A percentile compares a stretch with the other conserved stretches of the same genome.
Evolutionary conservation across 2,797 vertebrate species (phyloP).

Genomic region (Geotrypetes seraphini): DNA sequence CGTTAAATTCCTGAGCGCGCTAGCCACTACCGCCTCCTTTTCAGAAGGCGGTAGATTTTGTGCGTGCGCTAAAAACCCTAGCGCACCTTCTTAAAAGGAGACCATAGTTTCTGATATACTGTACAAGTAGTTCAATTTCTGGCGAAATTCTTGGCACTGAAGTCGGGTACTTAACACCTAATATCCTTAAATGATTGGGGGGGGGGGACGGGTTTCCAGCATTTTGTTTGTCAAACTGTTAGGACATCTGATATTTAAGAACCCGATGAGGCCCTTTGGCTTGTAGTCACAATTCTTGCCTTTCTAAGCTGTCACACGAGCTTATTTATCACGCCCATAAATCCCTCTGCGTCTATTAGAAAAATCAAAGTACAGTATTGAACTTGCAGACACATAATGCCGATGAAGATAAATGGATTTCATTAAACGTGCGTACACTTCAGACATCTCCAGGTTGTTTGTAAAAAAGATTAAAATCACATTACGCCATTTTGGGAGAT

Average conservation of each 20-base stretch:
- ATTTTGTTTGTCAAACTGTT: constrained; percentile 20
- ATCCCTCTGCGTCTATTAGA: constrained; percentile 25
- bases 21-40: no score
- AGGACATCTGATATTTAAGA: constrained; percentile 32
- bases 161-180: constrained; percentile 19
- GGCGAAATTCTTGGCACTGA: constrained; percentile 14
- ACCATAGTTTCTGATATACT: constrained; percentile 12
- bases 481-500: constrained; percentile 22
- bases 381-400: constrained; percentile 5
- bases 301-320: constrained; percentile 21
- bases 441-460: constrained; percentile 9
- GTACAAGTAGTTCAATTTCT: constrained; percentile 11
- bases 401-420: constrained; percentile 12
- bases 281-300: constrained; percentile 18
- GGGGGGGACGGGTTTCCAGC: constrained; percentile 12
- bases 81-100: no score
- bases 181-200: constrained; percentile 39
- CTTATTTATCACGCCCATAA: constrained; percentile 22
- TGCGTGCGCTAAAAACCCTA: no score
- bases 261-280: constrained; percentile 30
- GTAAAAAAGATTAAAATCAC: constrained; percentile 7
- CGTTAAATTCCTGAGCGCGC: no score
- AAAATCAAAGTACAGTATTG: constrained; percentile 18
- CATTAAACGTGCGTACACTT: constrained; percentile 1
- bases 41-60: no score